Evolutionary conservation across 2,888 invertebrate genomes (phyloP).

Genomic region (Belgica antarctica): DNA sequence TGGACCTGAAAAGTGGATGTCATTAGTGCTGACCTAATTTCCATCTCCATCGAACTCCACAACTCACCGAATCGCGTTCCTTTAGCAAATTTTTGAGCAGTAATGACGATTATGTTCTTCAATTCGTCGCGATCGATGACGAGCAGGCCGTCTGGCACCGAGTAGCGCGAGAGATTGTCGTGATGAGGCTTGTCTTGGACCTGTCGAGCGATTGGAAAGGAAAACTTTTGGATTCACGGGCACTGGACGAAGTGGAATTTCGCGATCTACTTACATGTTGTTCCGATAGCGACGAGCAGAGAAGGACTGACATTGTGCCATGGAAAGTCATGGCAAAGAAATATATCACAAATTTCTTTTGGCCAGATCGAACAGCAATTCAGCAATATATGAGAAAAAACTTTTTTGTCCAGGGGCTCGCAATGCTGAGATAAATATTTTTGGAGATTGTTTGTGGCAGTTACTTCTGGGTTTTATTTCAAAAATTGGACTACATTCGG

Average conservation of each 20-base stretch:
- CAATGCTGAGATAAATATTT: too few species aligned
- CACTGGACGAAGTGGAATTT: neutral
- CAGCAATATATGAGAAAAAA: too few species aligned
- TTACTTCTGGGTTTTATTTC: too few species aligned
- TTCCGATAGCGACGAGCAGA: conserved; percentile 26
- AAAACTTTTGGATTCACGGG: neutral
- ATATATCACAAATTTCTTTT: too few species aligned
- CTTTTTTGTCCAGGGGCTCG: too few species aligned
- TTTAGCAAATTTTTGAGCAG: conserved; percentile 46
- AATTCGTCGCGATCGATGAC: conserved; percentile 42
- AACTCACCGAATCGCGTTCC: conserved; percentile 45
- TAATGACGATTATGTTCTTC: conserved; percentile 44
- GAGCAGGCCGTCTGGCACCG: conserved; percentile 45
- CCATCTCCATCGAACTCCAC: neutral
- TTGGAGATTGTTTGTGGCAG: too few species aligned
- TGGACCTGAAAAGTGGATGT: conserved; percentile 39
- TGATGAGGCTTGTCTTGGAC: conserved; percentile 45
- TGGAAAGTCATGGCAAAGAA: too few species aligned
- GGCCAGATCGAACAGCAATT: too few species aligned
- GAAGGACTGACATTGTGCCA: too few species aligned
- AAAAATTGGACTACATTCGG: too few species aligned
- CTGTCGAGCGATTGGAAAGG: conserved; percentile 23
- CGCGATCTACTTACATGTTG: conserved; percentile 17
- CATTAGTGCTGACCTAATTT: conserved; percentile 37
- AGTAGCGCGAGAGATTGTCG: conserved; percentile 45